phyloP scores from a whole-genome alignment of 2,888 invertebrate species.

The Pherbina coryleti region DNA sequence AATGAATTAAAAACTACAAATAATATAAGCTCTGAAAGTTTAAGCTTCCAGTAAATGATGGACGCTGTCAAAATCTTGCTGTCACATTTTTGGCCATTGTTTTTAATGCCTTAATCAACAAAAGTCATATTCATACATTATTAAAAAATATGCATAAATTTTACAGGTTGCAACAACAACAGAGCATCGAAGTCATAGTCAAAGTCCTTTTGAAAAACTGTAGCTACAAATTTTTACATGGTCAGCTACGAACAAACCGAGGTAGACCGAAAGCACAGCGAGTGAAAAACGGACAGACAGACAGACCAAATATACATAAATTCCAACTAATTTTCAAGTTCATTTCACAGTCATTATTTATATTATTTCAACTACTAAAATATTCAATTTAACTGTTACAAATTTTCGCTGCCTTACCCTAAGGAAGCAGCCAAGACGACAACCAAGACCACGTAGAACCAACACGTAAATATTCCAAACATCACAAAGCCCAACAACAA shows the following conservation, averaged over 20 bases:
- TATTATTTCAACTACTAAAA: slow-evolving; percentile 37
- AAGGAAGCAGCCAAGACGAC: background rate
- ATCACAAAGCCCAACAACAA: slow-evolving; percentile 3
- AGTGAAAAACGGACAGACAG: background rate
- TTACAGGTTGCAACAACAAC: too few relatives aligned
- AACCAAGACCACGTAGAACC: background rate
- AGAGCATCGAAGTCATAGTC: too few relatives aligned
- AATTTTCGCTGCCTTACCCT: slow-evolving; percentile 29
- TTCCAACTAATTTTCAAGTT: slow-evolving; percentile 44
- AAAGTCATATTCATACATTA: too few relatives aligned
- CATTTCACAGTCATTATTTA: slow-evolving; percentile 47
- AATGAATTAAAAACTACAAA: too few relatives aligned
- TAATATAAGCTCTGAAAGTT: too few relatives aligned
- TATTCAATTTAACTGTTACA: slow-evolving; percentile 45
- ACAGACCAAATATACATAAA: background rate
- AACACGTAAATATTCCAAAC: background rate
- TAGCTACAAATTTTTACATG: too few relatives aligned
- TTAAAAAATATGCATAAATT: too few relatives aligned
- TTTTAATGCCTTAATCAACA: too few relatives aligned
- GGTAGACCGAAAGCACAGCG: background rate
- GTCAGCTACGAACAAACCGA: background rate
- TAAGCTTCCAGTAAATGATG: too few relatives aligned
- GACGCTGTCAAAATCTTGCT: too few relatives aligned
- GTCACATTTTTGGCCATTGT: too few relatives aligned
- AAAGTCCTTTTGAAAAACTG: too few relatives aligned